These are phyloP conservation scores for Cantharis rustica DNA, from an alignment of 2,888 invertebrate species.

Conservation along the genomic window DNA sequence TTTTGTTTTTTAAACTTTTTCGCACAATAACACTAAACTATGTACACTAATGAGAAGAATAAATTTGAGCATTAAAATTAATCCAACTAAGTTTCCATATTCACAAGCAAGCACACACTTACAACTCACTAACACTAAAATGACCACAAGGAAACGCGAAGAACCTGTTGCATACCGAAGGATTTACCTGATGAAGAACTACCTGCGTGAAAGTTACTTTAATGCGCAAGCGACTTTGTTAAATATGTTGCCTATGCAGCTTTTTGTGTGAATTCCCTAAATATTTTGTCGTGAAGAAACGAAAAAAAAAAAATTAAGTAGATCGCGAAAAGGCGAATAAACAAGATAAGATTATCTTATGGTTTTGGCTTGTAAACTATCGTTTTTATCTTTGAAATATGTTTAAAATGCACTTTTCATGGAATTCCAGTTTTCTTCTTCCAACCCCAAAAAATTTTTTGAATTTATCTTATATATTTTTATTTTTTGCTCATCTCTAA, in stretches of 20 bases:
- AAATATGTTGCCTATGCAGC: conserved; percentile 16
- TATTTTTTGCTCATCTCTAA: too few species aligned
- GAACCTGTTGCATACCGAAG: conserved; percentile 37
- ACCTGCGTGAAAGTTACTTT: conserved; percentile 27
- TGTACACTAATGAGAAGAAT: conserved; percentile 1
- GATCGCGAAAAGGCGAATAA: too few species aligned
- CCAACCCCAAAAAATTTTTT: too few species aligned
- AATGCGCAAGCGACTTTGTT: conserved; percentile 14
- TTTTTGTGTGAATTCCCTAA: background rate
- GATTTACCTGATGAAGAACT: conserved; percentile 26
- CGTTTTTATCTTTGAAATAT: too few species aligned
- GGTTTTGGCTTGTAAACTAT: too few species aligned
- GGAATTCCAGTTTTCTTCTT: too few species aligned
- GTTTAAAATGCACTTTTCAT: too few species aligned
- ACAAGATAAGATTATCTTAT: too few species aligned
- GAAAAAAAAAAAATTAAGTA: too few species aligned
- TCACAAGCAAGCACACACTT: conserved; percentile 27
- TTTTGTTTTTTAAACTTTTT: conserved; percentile 7
- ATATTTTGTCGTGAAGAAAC: background rate
- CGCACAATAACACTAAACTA: conserved; percentile 15
- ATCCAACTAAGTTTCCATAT: conserved; percentile 30
- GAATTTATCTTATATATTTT: too few species aligned
- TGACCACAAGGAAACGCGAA: conserved; percentile 34
- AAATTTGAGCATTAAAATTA: conserved; percentile 6
- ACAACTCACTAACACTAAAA: conserved; percentile 27